Evolutionary conservation across 2,113 vertebrate genomes (phyloP).

Genomic region (Lophius piscatorius): DNA sequence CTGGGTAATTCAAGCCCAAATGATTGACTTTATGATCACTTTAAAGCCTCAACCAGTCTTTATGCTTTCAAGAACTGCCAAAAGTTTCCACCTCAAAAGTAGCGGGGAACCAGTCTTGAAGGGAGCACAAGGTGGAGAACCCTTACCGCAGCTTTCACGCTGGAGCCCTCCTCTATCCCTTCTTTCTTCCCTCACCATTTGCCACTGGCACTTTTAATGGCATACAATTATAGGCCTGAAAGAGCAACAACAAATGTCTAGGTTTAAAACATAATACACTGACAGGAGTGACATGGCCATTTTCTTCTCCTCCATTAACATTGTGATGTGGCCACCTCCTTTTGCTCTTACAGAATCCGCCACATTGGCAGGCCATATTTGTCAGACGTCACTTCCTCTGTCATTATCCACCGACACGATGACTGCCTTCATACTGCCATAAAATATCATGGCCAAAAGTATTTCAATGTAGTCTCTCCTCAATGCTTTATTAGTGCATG

Average conservation of each 20-base stretch:
- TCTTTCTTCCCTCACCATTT: slow-evolving; percentile 55
- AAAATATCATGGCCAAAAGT: slow-evolving; percentile 41
- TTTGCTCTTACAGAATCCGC: slow-evolving; percentile 66
- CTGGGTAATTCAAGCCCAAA: slow-evolving; percentile 91
- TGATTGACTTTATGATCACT: slow-evolving; percentile 97
- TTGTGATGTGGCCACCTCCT: slow-evolving; percentile 67
- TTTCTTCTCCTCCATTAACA: slow-evolving; percentile 79
- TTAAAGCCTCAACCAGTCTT: slow-evolving; percentile 91
- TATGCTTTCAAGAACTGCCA: slow-evolving; percentile 93
- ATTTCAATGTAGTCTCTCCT: slow-evolving; percentile 44
- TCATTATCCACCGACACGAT: slow-evolving; percentile 68
- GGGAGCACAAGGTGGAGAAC: slow-evolving; percentile 72
- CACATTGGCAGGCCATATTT: slow-evolving; percentile 56
- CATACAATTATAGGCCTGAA: slow-evolving; percentile 86
- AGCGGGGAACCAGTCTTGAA: slow-evolving; percentile 83
- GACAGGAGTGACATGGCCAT: slow-evolving; percentile 81
- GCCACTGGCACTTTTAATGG: slow-evolving; percentile 84
- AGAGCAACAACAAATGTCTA: slow-evolving; percentile 83
- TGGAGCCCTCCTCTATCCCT: slow-evolving; percentile 63
- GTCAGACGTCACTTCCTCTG: slow-evolving; percentile 72
- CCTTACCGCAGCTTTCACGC: slow-evolving; percentile 46
- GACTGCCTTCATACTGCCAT: slow-evolving; percentile 70
- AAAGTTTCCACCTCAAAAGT: slow-evolving; percentile 84
- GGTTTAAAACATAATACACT: slow-evolving; percentile 86
- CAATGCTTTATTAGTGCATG: slow-evolving; percentile 41